Evolutionary conservation across 2,113 vertebrate genomes (phyloP).

Genomic region (Cheirogaleus medius): DNA sequence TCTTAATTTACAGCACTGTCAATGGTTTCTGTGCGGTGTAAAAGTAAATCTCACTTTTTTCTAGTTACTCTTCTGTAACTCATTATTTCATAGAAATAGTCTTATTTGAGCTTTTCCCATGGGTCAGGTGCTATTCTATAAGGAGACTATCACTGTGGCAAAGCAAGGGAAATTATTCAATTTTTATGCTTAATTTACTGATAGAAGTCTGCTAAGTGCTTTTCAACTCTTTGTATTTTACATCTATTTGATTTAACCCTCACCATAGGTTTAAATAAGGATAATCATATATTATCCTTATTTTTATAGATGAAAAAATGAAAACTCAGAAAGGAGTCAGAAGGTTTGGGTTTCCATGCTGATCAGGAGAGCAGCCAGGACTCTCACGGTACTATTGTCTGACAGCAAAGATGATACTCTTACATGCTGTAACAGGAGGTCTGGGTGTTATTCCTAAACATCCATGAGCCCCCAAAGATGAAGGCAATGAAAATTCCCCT

Average conservation of each 20-base stretch:
- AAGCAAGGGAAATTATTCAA: neutral
- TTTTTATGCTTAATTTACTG: neutral
- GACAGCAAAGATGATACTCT: neutral
- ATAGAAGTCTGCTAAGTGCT: neutral
- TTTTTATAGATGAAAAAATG: neutral
- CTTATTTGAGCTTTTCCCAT: neutral
- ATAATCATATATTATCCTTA: neutral
- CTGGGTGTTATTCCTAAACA: neutral
- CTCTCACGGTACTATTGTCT: neutral
- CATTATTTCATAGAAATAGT: neutral
- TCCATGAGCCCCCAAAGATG: neutral
- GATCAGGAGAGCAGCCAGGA: neutral
- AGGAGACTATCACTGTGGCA: neutral
- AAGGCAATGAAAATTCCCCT: neutral
- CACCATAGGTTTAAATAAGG: neutral
- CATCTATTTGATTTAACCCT: neutral
- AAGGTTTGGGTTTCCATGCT: neutral
- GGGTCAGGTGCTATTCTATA: neutral
- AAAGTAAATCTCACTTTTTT: neutral
- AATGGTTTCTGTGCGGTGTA: neutral
- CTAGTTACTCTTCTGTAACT: neutral
- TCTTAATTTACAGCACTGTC: neutral
- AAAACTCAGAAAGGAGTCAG: neutral
- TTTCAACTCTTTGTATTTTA: neutral
- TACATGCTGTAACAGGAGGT: accelerated